Percentiles rank a stretch among this genome's conserved stretches.
These are phyloP conservation scores for Euleptes europaea DNA, from an alignment of 2,113 vertebrate genomes.

Conservation along the genomic window DNA sequence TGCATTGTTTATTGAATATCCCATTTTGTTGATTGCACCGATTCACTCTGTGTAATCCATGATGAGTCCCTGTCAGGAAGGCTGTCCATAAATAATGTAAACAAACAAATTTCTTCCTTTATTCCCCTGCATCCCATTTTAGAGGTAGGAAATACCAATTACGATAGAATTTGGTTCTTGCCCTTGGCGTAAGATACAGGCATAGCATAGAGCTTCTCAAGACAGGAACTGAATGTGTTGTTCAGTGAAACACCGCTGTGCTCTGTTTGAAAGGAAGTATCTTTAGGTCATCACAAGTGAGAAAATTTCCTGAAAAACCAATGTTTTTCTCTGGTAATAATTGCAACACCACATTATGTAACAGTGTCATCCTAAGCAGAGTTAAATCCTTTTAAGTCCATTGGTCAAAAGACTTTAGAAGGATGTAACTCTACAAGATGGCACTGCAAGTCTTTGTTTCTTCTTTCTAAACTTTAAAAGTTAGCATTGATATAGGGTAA, in stretches of 20 bases:
- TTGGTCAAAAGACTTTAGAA: too few species aligned
- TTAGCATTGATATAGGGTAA: neutral
- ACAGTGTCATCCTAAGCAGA: too few species aligned
- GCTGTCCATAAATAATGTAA: too few species aligned
- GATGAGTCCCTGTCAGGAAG: too few species aligned
- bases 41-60: too few species aligned
- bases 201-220: neutral
- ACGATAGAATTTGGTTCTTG: neutral
- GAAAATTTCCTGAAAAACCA: neutral
- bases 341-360: neutral
- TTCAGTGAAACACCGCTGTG: neutral
- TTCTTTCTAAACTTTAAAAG: neutral
- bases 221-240: neutral
- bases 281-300: neutral
- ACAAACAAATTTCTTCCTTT: neutral
- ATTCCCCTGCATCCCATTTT: neutral
- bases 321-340: neutral
- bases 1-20: too few species aligned
- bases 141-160: neutral
- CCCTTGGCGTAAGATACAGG: neutral
- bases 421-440: too few species aligned
- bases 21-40: too few species aligned
- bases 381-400: too few species aligned
- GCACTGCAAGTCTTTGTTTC: too few species aligned
- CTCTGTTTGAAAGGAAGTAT: constrained; percentile 1